Evolutionary conservation across 2,113 vertebrate genomes (phyloP), one percentile per base, ranked within the genome.

Genomic region (Varanus komodoensis): DNA sequence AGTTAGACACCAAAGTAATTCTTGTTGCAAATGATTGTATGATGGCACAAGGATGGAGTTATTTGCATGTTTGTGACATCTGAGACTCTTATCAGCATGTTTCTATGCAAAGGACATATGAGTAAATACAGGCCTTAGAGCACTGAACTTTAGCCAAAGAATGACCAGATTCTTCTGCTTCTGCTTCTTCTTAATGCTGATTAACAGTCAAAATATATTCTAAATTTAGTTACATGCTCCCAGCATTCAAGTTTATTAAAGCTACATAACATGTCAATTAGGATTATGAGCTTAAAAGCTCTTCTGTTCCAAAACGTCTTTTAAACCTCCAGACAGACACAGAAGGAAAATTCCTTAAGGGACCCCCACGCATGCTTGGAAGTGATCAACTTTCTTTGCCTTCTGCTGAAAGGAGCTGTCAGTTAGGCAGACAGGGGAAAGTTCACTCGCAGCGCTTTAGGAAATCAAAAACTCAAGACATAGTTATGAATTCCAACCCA

Each of bases 171-270:
- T 91, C 12, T 54, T 7, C 8, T 14, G 5, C 27, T 9, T 14
- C 9, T 9, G 5, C 54, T 54, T 12, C 11, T 12, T 54, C 54
- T 54, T 77, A 93, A 93, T 93, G 94, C 77, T 91, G 91, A 95
- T 94, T 93, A 96, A 92, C 86, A 91, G 75, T 84, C 90, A 67
- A 91, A 94, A 92, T 94, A 94, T 90, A 90, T 92, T 93, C 93
- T 68, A 93, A 88, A 92, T 91, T 91, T 88, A 94, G 94, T 93
- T 89, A 91, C 73, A 88, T 44, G 19, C 87, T 92, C 61, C 88
- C 71, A 92, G 89, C 54, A 0, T 88, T 93, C 91, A 77, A 74
- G 86, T 93, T 92, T 89, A 93, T 94, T 93, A 95, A 89, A 93
- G 91, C 92, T 91, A 91, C 75, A 93, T 91, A 94, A 91, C 15